phyloP scores from a whole-genome alignment of 1,140 invertebrate genomes.

The Bombus sibiricus region DNA sequence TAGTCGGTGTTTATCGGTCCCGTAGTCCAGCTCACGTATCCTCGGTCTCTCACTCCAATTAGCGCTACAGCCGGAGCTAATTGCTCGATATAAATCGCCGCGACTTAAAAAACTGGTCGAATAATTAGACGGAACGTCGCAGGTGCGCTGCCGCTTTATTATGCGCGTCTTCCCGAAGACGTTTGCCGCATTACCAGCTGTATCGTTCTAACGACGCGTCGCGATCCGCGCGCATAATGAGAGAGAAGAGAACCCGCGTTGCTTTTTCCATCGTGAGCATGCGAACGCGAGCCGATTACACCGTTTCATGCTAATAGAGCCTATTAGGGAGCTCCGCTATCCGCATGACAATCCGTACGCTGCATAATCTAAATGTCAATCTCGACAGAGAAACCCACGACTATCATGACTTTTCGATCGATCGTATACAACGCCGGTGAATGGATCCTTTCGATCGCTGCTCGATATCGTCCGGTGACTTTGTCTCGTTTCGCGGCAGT shows the following conservation, averaged over 20 bases:
- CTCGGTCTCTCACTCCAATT: conserved; percentile 62
- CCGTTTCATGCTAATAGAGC: conserved; percentile 52
- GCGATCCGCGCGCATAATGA: conserved; percentile 40
- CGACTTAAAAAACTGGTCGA: conserved; percentile 61
- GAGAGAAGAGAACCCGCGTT: not conserved
- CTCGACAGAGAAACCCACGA: conserved; percentile 14
- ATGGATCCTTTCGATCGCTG: conserved; percentile 16
- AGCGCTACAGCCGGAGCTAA: conserved; percentile 63
- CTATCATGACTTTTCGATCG: conserved; percentile 20
- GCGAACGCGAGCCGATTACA: conserved; percentile 43
- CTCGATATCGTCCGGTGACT: not conserved
- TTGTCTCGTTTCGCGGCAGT: not conserved
- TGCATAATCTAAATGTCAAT: conserved; percentile 47
- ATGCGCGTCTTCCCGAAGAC: conserved; percentile 49
- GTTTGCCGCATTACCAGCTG: conserved; percentile 40
- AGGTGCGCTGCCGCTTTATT: conserved; percentile 56
- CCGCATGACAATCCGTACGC: conserved; percentile 19
- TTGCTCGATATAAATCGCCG: conserved; percentile 70
- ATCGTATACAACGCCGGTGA: not conserved
- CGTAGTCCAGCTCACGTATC: conserved; percentile 26
- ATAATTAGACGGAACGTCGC: conserved; percentile 61
- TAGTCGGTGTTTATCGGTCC: conserved; percentile 58
- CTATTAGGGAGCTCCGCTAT: conserved; percentile 43
- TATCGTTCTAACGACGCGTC: conserved; percentile 48
- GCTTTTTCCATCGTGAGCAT: conserved; percentile 21